A percentile compares a stretch with the other conserved stretches of the same genome.
Conservation (phyloP, 1,140 invertebrate genomes). For the Glossosoma conforme region DNA sequence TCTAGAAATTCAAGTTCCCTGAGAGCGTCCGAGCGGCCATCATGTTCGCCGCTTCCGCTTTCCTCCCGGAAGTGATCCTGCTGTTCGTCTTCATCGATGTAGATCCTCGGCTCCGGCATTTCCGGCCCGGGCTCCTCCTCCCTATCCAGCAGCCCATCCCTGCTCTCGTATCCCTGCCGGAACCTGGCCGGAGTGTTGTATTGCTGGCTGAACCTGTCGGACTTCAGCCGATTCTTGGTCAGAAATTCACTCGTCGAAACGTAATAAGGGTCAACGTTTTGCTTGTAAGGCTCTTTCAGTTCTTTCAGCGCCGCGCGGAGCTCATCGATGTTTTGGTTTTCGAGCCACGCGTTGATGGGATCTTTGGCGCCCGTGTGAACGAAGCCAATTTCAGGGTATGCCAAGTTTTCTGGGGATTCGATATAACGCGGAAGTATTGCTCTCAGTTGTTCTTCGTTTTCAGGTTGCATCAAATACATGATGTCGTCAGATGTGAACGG, state of each 20-base stretch:
- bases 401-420: slow-evolving; percentile 21
- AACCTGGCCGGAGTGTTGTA: slow-evolving; percentile 52
- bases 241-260: slow-evolving; percentile 25
- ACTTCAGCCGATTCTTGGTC: slow-evolving; percentile 25
- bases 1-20: slow-evolving; percentile 17
- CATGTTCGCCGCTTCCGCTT: slow-evolving; percentile 41
- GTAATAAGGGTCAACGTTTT: slow-evolving; percentile 19
- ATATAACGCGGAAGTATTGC: slow-evolving; percentile 29
- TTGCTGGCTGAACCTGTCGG: slow-evolving; percentile 34
- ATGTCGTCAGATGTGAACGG: slow-evolving; percentile 33
- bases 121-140: slow-evolving; percentile 43
- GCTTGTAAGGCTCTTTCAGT: slow-evolving; percentile 14
- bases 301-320: slow-evolving; percentile 21
- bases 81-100: slow-evolving; percentile 46
- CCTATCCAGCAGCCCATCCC: slow-evolving; percentile 37
- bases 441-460: slow-evolving; percentile 32
- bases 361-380: slow-evolving; percentile 21
- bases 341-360: slow-evolving; percentile 27
- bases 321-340: slow-evolving; percentile 25
- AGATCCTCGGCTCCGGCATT: slow-evolving; percentile 50
- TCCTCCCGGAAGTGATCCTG: slow-evolving; percentile 43
- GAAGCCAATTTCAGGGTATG: slow-evolving; percentile 4
- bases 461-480: slow-evolving; percentile 32
- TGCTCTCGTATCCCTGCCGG: slow-evolving; percentile 45
- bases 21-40: slow-evolving; percentile 23